These are phyloP conservation scores for Manis javanica DNA, from an alignment of 2,797 vertebrate species.

Conservation along the genomic window DNA sequence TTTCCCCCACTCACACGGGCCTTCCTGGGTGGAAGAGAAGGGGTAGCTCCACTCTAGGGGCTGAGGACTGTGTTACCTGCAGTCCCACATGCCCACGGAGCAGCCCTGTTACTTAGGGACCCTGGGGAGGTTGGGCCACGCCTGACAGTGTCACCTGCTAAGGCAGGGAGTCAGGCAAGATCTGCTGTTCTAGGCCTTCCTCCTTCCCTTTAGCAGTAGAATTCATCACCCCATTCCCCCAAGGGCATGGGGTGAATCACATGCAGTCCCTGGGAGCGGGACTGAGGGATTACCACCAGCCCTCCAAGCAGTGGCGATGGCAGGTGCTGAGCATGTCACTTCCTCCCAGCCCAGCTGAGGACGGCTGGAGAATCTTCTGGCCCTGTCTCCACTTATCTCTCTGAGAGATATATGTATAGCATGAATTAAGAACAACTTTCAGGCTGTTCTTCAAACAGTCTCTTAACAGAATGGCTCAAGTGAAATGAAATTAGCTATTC, in stretches of 20 bases:
- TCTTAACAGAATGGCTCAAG: slow-evolving; percentile 54
- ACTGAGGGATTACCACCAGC: too few relatives aligned
- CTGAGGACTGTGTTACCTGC: background rate
- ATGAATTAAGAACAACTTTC: slow-evolving; percentile 54
- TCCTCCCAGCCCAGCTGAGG: background rate
- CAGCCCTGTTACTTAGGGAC: background rate
- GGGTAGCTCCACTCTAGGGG: background rate
- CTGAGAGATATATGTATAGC: slow-evolving; percentile 17
- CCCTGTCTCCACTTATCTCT: background rate
- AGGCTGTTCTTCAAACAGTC: slow-evolving; percentile 51
- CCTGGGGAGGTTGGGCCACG: background rate
- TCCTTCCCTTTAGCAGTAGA: background rate
- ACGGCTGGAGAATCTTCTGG: background rate
- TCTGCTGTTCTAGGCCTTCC: background rate
- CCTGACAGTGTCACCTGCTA: background rate
- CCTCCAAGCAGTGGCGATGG: background rate
- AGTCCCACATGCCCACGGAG: accelerated
- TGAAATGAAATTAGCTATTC: slow-evolving; percentile 62
- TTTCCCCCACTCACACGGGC: background rate
- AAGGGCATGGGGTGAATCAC: background rate
- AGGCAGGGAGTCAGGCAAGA: background rate
- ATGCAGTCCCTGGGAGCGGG: too few relatives aligned
- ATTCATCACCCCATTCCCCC: background rate
- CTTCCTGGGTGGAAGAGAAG: background rate
- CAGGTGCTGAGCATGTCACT: accelerated